Evolutionary conservation across 2,113 vertebrate species (phyloP).

Genomic region (Carassius carassius): DNA sequence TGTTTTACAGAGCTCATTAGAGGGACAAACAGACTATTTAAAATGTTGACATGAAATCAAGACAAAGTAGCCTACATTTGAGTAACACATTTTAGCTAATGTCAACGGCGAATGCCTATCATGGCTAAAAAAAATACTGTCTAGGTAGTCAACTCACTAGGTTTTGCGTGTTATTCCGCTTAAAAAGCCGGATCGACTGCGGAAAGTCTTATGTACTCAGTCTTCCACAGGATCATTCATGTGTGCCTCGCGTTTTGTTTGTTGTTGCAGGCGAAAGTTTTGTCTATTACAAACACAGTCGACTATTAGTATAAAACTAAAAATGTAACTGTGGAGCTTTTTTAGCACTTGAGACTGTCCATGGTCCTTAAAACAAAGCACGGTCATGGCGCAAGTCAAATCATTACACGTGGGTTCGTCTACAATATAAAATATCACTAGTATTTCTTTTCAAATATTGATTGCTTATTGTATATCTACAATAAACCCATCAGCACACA

Average conservation of each 20-base stretch:
- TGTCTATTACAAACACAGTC: neutral
- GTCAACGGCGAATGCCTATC: neutral
- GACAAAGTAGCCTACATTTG: too few relatives aligned
- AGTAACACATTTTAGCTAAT: neutral
- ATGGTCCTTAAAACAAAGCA: constrained; percentile 1
- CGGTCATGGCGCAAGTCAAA: neutral
- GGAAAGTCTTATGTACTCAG: neutral
- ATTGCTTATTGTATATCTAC: neutral
- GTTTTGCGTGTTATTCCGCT: neutral
- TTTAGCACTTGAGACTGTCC: constrained; percentile 9
- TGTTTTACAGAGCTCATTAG: neutral
- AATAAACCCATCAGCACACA: neutral
- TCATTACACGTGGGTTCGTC: neutral
- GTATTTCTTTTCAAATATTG: neutral
- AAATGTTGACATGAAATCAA: neutral
- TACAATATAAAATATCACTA: neutral
- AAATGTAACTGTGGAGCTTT: neutral
- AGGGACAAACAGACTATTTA: neutral
- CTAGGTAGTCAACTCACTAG: neutral
- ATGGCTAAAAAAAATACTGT: neutral
- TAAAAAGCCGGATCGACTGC: neutral
- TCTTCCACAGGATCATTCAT: neutral
- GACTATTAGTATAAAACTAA: neutral
- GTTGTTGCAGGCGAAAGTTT: constrained; percentile 7
- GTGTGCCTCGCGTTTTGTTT: neutral